Base-by-base conservation (phyloP, 2,888 invertebrate genomes). In the Cheilosia vernalis region DNA sequence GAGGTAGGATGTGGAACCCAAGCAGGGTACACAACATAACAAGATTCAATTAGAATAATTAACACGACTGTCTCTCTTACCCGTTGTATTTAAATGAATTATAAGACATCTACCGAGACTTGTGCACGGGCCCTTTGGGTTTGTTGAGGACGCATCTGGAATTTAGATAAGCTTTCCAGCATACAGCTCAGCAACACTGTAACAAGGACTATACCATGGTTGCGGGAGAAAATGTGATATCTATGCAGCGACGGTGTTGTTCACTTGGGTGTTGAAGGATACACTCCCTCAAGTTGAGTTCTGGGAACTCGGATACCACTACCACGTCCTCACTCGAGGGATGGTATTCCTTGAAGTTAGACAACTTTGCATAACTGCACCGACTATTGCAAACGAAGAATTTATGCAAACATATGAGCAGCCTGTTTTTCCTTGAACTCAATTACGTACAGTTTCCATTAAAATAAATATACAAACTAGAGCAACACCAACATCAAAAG, bases 1-100 rank as follows among this genome's bases (percentile, higher is more conserved):
- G 7, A 27, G 63, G 47, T 58, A 9, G 30, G 13, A 4, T 13
- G 37, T 4, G 19, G 42, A 44, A 42, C 24, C 13, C 27, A 30
- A 60, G 17, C 70, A 49, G 37, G 30, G 19, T 42, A 64, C 64
- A 67, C 64, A 67, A 60, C 67, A 40, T 49, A 83, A 61, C 72
- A 83, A 73, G 73, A 83, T 83, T 83, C 83, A 83, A 83, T 83
- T 83, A 83, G 83, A 83, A 83, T 83, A 83, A 83, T 83, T 83
- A 83, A 83, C 83, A 79, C 73, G 73, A 83, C 78, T 78, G 72
- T 78, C 72, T 79, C 61, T 49, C 67, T 67, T 44, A 73, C 60
- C 79, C 56, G 73, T 79, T 79, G 73, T 79, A 64, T 78, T 73
- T 83, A 73, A 83, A 83, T 83, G 72, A 83, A 83, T 83, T 83